phyloP scores from a whole-genome alignment of 2,888 invertebrate genomes.

The Hoplodrina blanda region DNA sequence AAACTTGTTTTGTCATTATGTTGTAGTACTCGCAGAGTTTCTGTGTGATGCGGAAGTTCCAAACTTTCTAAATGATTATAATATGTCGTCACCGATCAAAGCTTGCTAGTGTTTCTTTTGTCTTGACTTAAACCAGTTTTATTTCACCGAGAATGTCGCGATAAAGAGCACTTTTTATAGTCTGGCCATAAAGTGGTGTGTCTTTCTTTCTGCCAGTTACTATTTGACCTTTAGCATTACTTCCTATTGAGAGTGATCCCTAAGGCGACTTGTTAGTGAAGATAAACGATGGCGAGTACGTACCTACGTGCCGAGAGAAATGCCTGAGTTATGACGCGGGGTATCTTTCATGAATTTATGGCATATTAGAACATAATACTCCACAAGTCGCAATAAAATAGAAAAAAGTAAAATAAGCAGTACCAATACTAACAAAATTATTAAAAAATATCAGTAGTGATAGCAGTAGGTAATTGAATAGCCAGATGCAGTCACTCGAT shows the following conservation, averaged over 20 bases:
- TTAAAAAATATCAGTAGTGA: background rate
- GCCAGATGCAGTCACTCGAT: background rate
- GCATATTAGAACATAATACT: constrained; percentile 17
- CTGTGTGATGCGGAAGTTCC: constrained; percentile 69
- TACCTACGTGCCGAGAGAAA: constrained; percentile 66
- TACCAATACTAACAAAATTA: background rate
- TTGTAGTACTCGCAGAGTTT: constrained; percentile 68
- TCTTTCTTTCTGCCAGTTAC: constrained; percentile 68
- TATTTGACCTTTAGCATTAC: constrained; percentile 82
- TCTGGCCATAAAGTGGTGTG: constrained; percentile 74
- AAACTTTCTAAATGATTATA: constrained; percentile 78
- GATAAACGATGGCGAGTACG: constrained; percentile 66
- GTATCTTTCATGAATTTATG: constrained; percentile 32
- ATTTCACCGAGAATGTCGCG: constrained; percentile 75
- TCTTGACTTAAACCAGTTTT: constrained; percentile 70
- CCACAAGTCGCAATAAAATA: constrained; percentile 12
- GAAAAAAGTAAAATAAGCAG: background rate
- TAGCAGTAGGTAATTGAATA: background rate
- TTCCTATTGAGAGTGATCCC: constrained; percentile 72
- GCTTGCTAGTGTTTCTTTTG: constrained; percentile 68
- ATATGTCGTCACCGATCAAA: constrained; percentile 71
- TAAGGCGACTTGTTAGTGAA: constrained; percentile 71
- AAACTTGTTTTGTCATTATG: constrained; percentile 77
- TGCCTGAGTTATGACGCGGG: constrained; percentile 48
- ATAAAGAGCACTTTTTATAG: constrained; percentile 81